Percentiles rank a stretch among this genome's conserved stretches.
phyloP scores from a whole-genome alignment of 2,888 invertebrate species.

The Myopa tessellatipennis region DNA sequence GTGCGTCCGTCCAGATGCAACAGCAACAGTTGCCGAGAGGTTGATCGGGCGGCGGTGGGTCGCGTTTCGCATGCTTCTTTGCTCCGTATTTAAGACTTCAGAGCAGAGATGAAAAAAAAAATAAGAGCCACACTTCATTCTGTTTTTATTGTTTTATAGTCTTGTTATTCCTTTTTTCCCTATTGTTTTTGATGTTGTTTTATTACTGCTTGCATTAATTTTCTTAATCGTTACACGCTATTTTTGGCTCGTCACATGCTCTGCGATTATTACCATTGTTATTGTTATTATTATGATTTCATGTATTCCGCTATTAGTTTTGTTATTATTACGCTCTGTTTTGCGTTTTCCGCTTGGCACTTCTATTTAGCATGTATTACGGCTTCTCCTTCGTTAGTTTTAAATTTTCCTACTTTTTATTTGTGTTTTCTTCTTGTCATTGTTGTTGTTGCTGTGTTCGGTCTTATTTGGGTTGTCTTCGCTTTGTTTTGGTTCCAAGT shows the following conservation, averaged over 20 bases:
- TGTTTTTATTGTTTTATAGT: neutral
- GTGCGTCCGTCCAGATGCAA: neutral
- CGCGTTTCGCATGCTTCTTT: neutral
- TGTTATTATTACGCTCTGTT: slow-evolving; percentile 28
- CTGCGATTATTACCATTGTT: slow-evolving; percentile 15
- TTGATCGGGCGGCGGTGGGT: neutral
- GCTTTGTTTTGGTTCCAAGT: neutral
- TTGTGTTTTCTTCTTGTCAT: slow-evolving; percentile 13
- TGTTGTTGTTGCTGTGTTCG: slow-evolving; percentile 21
- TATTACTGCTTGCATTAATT: slow-evolving; percentile 9
- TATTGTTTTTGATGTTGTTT: slow-evolving; percentile 6
- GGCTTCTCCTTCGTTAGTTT: slow-evolving; percentile 22
- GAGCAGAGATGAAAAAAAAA: neutral
- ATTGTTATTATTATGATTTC: neutral
- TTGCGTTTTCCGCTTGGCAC: slow-evolving; percentile 13
- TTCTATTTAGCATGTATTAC: neutral
- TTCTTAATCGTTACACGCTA: slow-evolving; percentile 28
- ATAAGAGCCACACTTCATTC: neutral
- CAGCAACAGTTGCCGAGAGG: slow-evolving; percentile 17
- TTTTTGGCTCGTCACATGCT: slow-evolving; percentile 29
- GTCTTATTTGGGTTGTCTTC: slow-evolving; percentile 5
- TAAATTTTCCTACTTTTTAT: slow-evolving; percentile 29
- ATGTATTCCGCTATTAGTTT: slow-evolving; percentile 24
- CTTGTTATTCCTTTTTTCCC: neutral
- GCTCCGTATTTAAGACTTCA: neutral